Evolutionary conservation across 2,797 vertebrate species (phyloP).

Genomic region (Myripristis jacobus): DNA sequence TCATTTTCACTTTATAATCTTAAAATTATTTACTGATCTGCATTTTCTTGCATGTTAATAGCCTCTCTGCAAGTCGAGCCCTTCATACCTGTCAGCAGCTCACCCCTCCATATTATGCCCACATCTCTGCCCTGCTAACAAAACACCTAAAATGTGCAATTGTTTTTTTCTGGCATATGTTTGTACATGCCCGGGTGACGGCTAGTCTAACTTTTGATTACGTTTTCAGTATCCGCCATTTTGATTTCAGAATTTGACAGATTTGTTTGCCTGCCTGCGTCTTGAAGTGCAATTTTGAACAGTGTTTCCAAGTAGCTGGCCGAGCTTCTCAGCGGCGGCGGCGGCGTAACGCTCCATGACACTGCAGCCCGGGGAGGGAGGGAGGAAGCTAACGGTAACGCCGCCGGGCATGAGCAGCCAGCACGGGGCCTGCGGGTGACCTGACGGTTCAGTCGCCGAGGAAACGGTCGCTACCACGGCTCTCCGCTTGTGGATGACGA

Average conservation of each 20-base stretch:
- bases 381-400: conserved; percentile 47
- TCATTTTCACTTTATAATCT: no score
- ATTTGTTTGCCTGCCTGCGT: conserved; percentile 27
- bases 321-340: conserved; percentile 13
- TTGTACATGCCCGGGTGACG: conserved; percentile 36
- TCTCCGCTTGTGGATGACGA: conserved; percentile 29
- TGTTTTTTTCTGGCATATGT: conserved; percentile 14
- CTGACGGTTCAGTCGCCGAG: conserved; percentile 50
- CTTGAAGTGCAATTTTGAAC: conserved; percentile 22
- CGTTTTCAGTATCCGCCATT: conserved; percentile 73
- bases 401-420: conserved; percentile 45
- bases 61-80: no score
- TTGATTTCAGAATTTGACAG: conserved; percentile 64
- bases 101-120: no score
- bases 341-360: conserved; percentile 46
- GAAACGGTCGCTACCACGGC: background rate
- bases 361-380: conserved; percentile 57
- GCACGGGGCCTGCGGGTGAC: conserved; percentile 69
- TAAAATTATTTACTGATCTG: no score
- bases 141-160: background rate
- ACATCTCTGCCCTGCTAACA: background rate
- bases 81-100: no score
- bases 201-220: conserved; percentile 63
- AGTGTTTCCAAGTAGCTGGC: conserved; percentile 20
- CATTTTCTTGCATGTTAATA: no score